Percentiles rank a stretch among this genome's conserved stretches.
These are phyloP conservation scores for Agrochola macilenta DNA, from an alignment of 2,888 invertebrate species.

Conservation along the genomic window DNA sequence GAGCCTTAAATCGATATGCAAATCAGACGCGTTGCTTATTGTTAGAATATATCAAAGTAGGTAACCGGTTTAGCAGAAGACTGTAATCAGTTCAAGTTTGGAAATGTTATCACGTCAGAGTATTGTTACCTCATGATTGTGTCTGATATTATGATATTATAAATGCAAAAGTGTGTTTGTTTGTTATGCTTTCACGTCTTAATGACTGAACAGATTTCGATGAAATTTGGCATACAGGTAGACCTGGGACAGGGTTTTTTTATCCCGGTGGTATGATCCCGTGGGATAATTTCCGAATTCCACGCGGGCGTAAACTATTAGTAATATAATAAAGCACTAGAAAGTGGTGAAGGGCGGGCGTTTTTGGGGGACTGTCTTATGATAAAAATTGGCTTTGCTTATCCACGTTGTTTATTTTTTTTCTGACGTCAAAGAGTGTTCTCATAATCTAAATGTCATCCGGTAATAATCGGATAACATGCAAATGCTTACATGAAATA, in stretches of 20 bases:
- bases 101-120: conserved; percentile 18
- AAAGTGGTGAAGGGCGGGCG: too few relatives aligned
- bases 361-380: too few relatives aligned
- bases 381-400: neutral
- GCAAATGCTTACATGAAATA: neutral
- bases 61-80: conserved; percentile 55
- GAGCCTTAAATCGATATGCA: conserved; percentile 54
- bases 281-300: too few relatives aligned
- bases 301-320: too few relatives aligned
- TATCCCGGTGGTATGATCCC: too few relatives aligned
- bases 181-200: too few relatives aligned
- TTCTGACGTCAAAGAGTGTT: conserved; percentile 3
- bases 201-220: too few relatives aligned
- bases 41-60: conserved; percentile 42
- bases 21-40: conserved; percentile 45
- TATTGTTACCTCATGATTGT: conserved; percentile 8
- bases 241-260: too few relatives aligned
- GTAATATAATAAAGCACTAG: neutral
- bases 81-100: conserved; percentile 56
- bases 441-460: neutral
- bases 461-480: neutral
- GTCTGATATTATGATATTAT: too few relatives aligned
- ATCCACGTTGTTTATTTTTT: neutral
- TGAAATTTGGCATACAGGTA: too few relatives aligned
- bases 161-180: too few relatives aligned